Base-by-base conservation (phyloP, 2,797 vertebrate species). In the Chrosomus eos region DNA sequence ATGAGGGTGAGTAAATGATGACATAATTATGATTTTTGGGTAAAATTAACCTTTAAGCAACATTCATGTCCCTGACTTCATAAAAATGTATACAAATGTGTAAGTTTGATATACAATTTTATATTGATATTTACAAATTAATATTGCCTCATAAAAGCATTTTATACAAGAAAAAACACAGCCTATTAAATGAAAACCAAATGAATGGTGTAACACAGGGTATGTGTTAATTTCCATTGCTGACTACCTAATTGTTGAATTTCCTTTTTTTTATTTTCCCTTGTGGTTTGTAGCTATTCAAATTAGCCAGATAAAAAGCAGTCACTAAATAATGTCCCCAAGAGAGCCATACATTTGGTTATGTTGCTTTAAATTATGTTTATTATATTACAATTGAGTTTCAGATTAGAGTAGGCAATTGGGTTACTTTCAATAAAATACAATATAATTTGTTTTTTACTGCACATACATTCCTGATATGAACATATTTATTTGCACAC, bases 331-430 rank as follows among this genome's bases (percentile, higher is more conserved):
- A 62, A 7, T 48, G 64, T 62, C 4, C 80, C 7, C 70, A 73
- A 36, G 38, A 45, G 53, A 48, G 26, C 45, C 68, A 60, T 33
- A 48, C 28, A n/a, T 82, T 82, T 45, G 3, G 68, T 62, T 62
- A 60, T 82, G 38, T 40, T 62, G 7, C 53, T 72, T 72, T 81
- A 43, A 81, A 81, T 43, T 0, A 71, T 28, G 31, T 33, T 33
- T 33, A 33, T 33, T 33, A 33, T 33, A 19, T 81, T 40, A 31
- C 2, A 7, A 26, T n/a, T 45, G 26, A 72, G 55, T 58, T 73
- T 31, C 53, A n/a, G 18, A 40, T 31, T 45, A 62, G 1, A 13
- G n/a, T 7, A 16, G 18, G 33, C 18, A 38, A 4, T 62, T 36
- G 53, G 2, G 4, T 62, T 62, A 36, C 8, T 64, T 72, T 38